Base-by-base conservation (phyloP, 2,113 vertebrate species). In the Platysternon megacephalum region DNA sequence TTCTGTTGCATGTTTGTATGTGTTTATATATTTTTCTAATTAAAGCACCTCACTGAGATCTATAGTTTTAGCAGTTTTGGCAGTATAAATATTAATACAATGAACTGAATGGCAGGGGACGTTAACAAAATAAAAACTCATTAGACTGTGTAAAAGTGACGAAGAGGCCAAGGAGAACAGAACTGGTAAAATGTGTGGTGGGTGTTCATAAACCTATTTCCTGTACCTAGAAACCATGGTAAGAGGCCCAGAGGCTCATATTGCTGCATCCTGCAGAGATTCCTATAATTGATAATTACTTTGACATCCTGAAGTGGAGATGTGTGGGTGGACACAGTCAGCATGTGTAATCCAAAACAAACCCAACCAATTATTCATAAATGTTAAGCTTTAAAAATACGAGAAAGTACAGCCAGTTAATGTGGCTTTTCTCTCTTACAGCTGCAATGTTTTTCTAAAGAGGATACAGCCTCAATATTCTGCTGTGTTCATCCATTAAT, bases 1-100 rank as follows among this genome's bases (percentile, higher is more conserved):
- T 49, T n/a, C 58, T 14, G 21, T 2, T 85, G 49, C 51, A 89
- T 72, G 65, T 21, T 72, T 49, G 46, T 44, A 21, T 11, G 1
- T 11, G 17, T 68, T 7, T 72, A 91, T 39, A 39, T 46, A 78
- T 28, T 26, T 85, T 81, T 91, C 56, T 92, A 95, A 91, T 86
- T 55, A 92, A 79, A 35, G 8, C 51, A 82, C 26, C 42, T 88
- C 91, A 29, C 81, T 1, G 0, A 24, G 32, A 79, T 13, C 48
- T 94, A 28, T 87, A 61, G 0, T 87, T 72, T 89, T 39, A 93
- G 79, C 42, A 29, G 29, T 85, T 82, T 55, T 88, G 81, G 87
- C 72, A 91, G 95, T 72, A 52, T 61, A 52, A 92, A 11, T 56
- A 86, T 56, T 55, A 91, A 72, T 49, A 85, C 92, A 88, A 65